A percentile compares a stretch with the other conserved stretches of the same genome.
These are phyloP conservation scores for Coracopsis vasa DNA, from an alignment of 2,113 vertebrate species.

Conservation along the genomic window DNA sequence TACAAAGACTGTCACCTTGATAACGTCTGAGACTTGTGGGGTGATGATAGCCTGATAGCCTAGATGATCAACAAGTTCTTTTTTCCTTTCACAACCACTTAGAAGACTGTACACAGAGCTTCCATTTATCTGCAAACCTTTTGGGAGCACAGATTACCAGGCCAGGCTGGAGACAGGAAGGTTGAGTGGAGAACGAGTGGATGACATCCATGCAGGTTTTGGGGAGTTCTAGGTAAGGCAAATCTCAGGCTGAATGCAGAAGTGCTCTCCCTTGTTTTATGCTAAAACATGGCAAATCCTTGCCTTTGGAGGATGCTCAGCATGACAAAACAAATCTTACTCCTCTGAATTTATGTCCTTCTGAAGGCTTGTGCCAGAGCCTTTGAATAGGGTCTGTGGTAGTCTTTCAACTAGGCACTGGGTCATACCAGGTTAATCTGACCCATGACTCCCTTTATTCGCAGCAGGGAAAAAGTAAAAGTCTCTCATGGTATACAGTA, in stretches of 20 bases:
- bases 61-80: not conserved
- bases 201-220: not conserved
- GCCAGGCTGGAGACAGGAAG: not conserved
- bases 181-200: fast-evolving
- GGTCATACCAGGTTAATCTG: not conserved
- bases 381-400: not conserved
- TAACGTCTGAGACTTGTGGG: not conserved
- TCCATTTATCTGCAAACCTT: not conserved
- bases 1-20: not conserved
- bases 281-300: not conserved
- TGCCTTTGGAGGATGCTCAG: not conserved
- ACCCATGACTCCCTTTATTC: not conserved
- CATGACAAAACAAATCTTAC: not conserved
- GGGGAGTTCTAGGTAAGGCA: not conserved
- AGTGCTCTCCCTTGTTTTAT: not conserved
- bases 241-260: not conserved
- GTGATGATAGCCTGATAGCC: not conserved
- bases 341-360: not conserved
- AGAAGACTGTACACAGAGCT: not conserved
- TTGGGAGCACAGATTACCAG: not conserved
- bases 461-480: not conserved
- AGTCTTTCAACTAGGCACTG: not conserved
- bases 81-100: not conserved
- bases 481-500: not conserved
- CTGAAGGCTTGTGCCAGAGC: not conserved